Evolutionary conservation across 2,797 vertebrate genomes (phyloP), one percentile per base, ranked within the genome.

Genomic region (Anniella stebbinsi): DNA sequence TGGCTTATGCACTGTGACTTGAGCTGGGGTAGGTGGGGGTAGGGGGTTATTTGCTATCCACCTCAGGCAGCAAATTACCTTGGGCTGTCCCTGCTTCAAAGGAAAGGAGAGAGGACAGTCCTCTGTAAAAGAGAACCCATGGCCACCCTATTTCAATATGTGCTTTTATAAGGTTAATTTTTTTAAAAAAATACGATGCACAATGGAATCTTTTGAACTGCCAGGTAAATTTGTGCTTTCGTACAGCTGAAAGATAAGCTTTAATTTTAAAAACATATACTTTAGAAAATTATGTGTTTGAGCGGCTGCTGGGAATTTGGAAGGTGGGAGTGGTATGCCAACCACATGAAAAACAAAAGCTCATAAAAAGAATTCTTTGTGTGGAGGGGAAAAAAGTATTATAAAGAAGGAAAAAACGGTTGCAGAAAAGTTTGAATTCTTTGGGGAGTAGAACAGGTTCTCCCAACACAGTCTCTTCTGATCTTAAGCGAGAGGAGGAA

Each of bases 241-340:
- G 21, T 88, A 88, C 91, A 91, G 85, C 83, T 89, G 93, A 95
- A 94, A 93, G 25, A 30, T 18, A 96, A 91, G 93, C 95, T 95
- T 94, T 91, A 84, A 93, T 97, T 94, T 48, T 88, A 89, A 91
- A 93, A 94, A 90, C 36, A 92, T 92, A 23, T 92, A 87, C 84
- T 96, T 95, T 54, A 90, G 92, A 93, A 96, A 96, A 97, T 96
- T 93, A 95, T 84, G 92, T 6, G 4, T 95, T 94, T 95, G 90
- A 90, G 23, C 0, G 25, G 80, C 88, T 94, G 89, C 87, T 94
- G 91, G 93, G 92, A 87, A 57, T 94, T 86, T 75, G 75, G 91
- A 93, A 89, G 80, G 93, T 96, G 91, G 95, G 95, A 94, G 94
- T 94, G 92, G 93, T 92, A 84, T 91, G 77, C 57, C 90, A 95